A percentile compares a stretch with the other conserved stretches of the same genome.
Conservation (phyloP, 2,888 invertebrate genomes). For the Mayetiola destructor region DNA sequence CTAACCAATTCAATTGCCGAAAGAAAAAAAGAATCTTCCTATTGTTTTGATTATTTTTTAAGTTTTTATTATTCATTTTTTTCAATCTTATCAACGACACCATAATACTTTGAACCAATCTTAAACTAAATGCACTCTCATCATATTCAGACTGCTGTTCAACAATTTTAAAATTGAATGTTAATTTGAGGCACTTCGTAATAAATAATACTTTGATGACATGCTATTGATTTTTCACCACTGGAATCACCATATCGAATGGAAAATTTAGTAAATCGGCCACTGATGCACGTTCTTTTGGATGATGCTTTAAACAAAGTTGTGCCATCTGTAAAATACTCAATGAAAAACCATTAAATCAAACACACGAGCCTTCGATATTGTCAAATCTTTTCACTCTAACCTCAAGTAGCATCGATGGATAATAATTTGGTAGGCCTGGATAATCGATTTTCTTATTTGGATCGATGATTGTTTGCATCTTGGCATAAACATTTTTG, state of each 20-base stretch:
- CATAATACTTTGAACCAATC: too few relatives aligned
- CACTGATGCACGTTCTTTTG: constrained; percentile 31
- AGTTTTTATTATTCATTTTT: too few relatives aligned
- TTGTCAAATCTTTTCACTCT: too few relatives aligned
- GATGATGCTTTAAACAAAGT: constrained; percentile 31
- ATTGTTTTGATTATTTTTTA: too few relatives aligned
- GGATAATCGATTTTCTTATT: constrained; percentile 62
- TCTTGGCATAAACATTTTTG: constrained; percentile 52
- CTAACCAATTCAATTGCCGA: background rate
- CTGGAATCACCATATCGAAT: constrained; percentile 34
- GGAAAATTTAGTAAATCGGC: constrained; percentile 32
- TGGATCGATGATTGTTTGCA: constrained; percentile 62
- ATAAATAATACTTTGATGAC: too few relatives aligned
- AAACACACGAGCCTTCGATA: background rate
- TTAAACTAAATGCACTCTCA: too few relatives aligned
- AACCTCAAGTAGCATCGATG: constrained; percentile 32
- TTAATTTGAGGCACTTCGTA: too few relatives aligned
- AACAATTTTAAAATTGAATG: too few relatives aligned
- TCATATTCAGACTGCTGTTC: too few relatives aligned
- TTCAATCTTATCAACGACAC: too few relatives aligned
- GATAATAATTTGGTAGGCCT: constrained; percentile 38
- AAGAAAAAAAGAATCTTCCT: background rate
- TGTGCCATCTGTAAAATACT: constrained; percentile 31
- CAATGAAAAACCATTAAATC: constrained; percentile 14
- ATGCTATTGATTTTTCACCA: too few relatives aligned